Base-by-base conservation (phyloP, 1,140 invertebrate genomes). In the Heliothis virescens region DNA sequence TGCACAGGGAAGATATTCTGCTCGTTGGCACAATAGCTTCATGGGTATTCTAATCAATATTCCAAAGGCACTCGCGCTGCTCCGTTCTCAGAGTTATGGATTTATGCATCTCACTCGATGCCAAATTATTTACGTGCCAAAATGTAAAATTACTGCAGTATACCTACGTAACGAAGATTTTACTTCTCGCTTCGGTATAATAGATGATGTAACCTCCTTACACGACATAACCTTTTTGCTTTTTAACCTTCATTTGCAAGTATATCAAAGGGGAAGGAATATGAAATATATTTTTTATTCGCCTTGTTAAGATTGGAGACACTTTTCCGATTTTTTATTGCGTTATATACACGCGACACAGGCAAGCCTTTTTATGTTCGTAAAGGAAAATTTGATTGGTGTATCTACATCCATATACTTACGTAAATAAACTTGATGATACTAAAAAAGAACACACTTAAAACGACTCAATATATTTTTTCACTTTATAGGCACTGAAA, bases 51-150 rank as follows among this genome's bases (percentile, higher is more conserved):
- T 12, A 67, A 69, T 78, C 62, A 78, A 78, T 69, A 69, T 78
- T 69, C 75, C 16, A 69, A 69, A 78, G 34, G 52, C 63, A 78
- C 63, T 78, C 53, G 75, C 69, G 41, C 59, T 78, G 63, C 63
- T 65, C 52, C 50, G 63, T 57, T 59, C 52, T 69, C 75, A 48
- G 63, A 69, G 69, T 78, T 78, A 78, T 78, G 75, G 62, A 69
- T 78, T 69, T 78, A 69, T 78, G 75, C 75, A 78, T 78, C 75
- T 78, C 48, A 65, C 59, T 78, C 34, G 63, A 55, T 78, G 52
- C 75, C 52, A 69, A 69, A 78, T 78, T 78, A 69, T 78, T 78
- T 78, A 78, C 62, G 63, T 69, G 62, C 75, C 52, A 63, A 78
- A 69, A 78, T 78, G 50, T 78, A 57, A 57, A 57, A 78, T 59